Percentiles rank a stretch among this genome's conserved stretches.
Evolutionary conservation across 1,140 invertebrate genomes (phyloP).

Genomic region (Drosophila parabipectinata): DNA sequence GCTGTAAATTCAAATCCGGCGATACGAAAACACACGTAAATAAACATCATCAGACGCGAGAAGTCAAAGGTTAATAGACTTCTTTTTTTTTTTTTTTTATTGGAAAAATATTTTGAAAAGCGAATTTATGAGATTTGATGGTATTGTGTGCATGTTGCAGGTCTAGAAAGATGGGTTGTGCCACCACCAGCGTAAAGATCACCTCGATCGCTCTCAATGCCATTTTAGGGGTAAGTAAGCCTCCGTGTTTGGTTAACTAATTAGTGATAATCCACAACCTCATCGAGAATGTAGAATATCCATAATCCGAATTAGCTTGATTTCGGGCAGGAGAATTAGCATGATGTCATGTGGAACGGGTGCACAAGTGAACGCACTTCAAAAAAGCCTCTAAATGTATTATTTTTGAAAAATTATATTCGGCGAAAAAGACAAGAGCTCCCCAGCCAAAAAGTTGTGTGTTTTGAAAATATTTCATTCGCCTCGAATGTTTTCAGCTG

Average conservation of each 20-base stretch:
- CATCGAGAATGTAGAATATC: slow-evolving; percentile 12
- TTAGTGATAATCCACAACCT: slow-evolving; percentile 7
- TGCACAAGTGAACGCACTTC: slow-evolving; percentile 42
- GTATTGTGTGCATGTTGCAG: slow-evolving; percentile 15
- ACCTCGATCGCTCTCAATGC: slow-evolving; percentile 66
- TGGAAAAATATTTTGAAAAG: slow-evolving; percentile 1
- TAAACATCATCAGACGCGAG: slow-evolving; percentile 18
- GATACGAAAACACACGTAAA: slow-evolving; percentile 39
- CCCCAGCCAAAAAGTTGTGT: slow-evolving; percentile 7
- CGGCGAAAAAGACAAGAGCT: slow-evolving; percentile 12
- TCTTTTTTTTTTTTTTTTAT: slow-evolving; percentile 9
- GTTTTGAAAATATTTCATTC: slow-evolving; percentile 9
- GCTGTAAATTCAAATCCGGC: slow-evolving; percentile 35
- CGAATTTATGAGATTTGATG: slow-evolving; percentile 10
- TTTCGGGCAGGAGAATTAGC: slow-evolving; percentile 36
- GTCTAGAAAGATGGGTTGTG: slow-evolving; percentile 69
- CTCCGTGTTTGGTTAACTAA: slow-evolving; percentile 27
- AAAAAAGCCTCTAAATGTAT: slow-evolving; percentile 34
- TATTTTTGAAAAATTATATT: slow-evolving; percentile 42
- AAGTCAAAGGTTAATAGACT: slow-evolving; percentile 73
- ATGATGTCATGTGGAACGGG: slow-evolving; percentile 40
- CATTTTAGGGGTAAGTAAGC: slow-evolving; percentile 78
- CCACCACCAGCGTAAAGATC: slow-evolving; percentile 74
- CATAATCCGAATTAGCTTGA: slow-evolving; percentile 1
- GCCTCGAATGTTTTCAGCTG: slow-evolving; percentile 3